Base-by-base conservation (phyloP, 2,113 vertebrate species). In the Manacus vitellinus region DNA sequence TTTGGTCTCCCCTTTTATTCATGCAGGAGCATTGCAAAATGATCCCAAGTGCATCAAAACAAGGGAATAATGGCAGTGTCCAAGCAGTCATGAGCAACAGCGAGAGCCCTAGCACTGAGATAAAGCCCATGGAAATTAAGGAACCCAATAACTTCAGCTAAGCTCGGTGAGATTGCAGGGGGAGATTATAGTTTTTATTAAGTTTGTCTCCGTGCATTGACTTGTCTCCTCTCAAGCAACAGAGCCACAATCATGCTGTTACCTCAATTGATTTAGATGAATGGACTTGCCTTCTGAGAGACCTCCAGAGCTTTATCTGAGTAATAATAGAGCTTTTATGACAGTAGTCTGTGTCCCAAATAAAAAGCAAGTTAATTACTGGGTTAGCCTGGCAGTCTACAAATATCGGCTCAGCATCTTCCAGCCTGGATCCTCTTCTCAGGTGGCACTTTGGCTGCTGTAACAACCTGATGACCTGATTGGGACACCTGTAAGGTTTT, bases 361-460 rank as follows among this genome's bases (percentile, higher is more conserved):
- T 88, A 76, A 66, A 95, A 96, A 90, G 21, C 21, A 80, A 80
- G 30, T 33, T 82, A 73, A 82, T 91, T 68, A 91, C 68, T 74
- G 51, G 35, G 25, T 66, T 86, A 81, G 47, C 19, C 39, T 47
- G 49, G 51, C 51, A 83, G 24, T 63, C 58, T 95, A 33, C 67
- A 77, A 76, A 19, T 76, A 59, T 13, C 85, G 76, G 19, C 33
- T 82, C 33, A 77, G 21, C 30, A 31, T 88, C 47, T 92, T 71
- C 2, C 1, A 17, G 24, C 59, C 56, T 77, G 76, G 19, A 28
- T 89, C 59, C 61, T 88, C 61, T 86, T 84, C 86, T 79, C 49
- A 0, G 1, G 22, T 95, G 73, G 23, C 74, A 59, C 59, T 84
- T 58, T 43, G 80, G 28, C 47, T 92, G 37, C 62, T 92, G 8